Percentiles rank a stretch among this genome's conserved stretches.
phyloP scores from a whole-genome alignment of 1,140 invertebrate genomes.

The Philotrypesis tridentata region DNA sequence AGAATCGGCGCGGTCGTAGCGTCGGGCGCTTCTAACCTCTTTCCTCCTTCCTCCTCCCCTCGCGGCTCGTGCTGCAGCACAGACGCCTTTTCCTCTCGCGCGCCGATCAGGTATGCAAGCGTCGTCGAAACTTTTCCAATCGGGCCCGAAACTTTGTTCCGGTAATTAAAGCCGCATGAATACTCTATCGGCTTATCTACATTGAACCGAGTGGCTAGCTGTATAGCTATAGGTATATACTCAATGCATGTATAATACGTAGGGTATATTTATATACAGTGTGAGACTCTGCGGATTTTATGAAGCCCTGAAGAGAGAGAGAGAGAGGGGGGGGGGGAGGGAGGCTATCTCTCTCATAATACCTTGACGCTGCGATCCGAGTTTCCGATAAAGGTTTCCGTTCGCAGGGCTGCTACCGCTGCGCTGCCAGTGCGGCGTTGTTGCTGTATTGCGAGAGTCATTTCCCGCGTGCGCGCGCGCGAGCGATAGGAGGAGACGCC shows the following conservation, averaged over 20 bases:
- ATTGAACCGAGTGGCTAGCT: slow-evolving; percentile 50
- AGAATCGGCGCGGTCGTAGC: neutral
- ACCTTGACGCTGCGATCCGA: neutral
- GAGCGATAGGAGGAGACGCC: neutral
- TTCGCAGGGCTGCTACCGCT: slow-evolving; percentile 8
- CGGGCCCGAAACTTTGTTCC: slow-evolving; percentile 68
- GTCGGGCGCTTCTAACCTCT: slow-evolving; percentile 4
- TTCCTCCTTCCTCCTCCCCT: neutral
- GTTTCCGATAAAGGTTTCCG: slow-evolving; percentile 37
- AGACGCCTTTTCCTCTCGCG: neutral
- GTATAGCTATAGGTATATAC: neutral
- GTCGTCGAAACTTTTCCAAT: slow-evolving; percentile 67
- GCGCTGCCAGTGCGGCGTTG: no score
- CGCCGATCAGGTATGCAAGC: slow-evolving; percentile 68
- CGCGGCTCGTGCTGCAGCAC: neutral
- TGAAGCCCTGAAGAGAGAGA: neutral
- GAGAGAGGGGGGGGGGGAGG: neutral
- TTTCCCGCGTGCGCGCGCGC: slow-evolving; percentile 25
- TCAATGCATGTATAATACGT: no score
- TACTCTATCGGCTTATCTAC: slow-evolving; percentile 70
- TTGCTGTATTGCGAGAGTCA: neutral
- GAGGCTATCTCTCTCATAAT: neutral
- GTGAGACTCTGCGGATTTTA: neutral
- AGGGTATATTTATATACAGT: neutral
- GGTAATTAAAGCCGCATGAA: slow-evolving; percentile 73